Conservation (phyloP, 2,888 invertebrate species). For the Acholoe squamosa region DNA sequence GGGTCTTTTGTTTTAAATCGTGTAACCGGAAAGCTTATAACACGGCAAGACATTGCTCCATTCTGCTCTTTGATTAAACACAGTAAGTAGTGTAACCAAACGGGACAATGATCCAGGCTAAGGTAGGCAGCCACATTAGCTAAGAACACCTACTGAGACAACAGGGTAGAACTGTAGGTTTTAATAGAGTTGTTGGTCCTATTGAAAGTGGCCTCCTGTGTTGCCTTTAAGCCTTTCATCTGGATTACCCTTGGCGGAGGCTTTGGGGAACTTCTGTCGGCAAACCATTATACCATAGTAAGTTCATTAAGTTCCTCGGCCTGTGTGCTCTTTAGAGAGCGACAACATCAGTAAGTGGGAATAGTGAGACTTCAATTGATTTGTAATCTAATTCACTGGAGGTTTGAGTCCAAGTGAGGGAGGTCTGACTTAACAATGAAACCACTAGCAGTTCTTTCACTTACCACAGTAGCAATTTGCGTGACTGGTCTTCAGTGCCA, state of each 20-base stretch:
- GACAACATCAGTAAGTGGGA: neutral
- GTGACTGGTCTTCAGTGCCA: too few species aligned
- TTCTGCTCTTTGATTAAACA: too few species aligned
- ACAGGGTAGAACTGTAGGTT: neutral
- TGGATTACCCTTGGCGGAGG: neutral
- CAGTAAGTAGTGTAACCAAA: neutral
- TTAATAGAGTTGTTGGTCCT: neutral
- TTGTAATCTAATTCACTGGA: neutral
- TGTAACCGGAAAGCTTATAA: too few species aligned
- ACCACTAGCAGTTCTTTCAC: too few species aligned
- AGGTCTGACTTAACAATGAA: neutral
- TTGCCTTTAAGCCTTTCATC: neutral
- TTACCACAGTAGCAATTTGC: too few species aligned
- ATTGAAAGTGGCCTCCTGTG: neutral
- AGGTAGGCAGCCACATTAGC: neutral
- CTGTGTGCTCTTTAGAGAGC: neutral
- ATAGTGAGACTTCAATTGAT: conserved; percentile 20
- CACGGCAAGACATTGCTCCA: too few species aligned
- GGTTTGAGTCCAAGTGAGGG: neutral
- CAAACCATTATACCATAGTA: neutral
- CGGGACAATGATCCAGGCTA: neutral
- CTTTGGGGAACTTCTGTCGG: neutral
- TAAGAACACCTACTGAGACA: neutral
- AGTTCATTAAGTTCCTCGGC: conserved; percentile 12
- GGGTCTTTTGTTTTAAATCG: too few species aligned